These are phyloP conservation scores for Theristicus caerulescens DNA, from an alignment of 2,113 vertebrate species.

Conservation along the genomic window DNA sequence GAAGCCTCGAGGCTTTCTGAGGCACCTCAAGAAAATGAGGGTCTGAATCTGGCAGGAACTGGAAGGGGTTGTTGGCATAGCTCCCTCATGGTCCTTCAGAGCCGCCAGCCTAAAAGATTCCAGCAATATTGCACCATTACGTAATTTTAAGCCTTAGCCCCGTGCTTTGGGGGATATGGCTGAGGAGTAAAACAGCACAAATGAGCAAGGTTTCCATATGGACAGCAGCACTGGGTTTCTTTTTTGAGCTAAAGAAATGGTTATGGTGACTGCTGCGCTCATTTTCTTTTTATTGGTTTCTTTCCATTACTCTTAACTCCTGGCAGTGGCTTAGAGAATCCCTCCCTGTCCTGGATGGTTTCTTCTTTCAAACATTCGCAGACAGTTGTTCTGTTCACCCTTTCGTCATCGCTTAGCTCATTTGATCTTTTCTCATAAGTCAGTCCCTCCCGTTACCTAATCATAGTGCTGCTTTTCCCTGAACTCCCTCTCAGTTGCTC, in stretches of 20 bases:
- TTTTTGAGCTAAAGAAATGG: neutral
- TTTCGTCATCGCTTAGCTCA: constrained; percentile 20
- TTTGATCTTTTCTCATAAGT: constrained; percentile 12
- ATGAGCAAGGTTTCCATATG: neutral
- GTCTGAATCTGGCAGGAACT: neutral
- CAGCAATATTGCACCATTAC: neutral
- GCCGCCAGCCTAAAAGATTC: neutral
- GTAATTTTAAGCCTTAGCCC: neutral
- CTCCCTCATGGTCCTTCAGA: neutral
- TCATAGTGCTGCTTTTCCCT: constrained; percentile 7
- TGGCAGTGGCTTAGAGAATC: constrained; percentile 49
- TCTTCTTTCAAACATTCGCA: neutral
- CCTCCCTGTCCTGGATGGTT: constrained; percentile 36
- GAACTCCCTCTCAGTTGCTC: neutral
- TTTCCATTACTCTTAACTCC: constrained; percentile 52
- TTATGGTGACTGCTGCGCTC: neutral
- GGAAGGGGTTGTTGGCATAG: neutral
- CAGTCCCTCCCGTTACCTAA: neutral
- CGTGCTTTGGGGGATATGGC: neutral
- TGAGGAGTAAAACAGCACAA: neutral
- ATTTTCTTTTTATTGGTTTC: constrained; percentile 32
- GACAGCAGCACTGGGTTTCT: neutral
- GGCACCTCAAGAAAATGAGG: neutral
- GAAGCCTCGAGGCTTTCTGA: neutral
- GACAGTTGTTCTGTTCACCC: neutral